Evolutionary conservation across 2,797 vertebrate species (phyloP), one percentile per base, ranked within the genome.

Genomic region (Xenops minutus): DNA sequence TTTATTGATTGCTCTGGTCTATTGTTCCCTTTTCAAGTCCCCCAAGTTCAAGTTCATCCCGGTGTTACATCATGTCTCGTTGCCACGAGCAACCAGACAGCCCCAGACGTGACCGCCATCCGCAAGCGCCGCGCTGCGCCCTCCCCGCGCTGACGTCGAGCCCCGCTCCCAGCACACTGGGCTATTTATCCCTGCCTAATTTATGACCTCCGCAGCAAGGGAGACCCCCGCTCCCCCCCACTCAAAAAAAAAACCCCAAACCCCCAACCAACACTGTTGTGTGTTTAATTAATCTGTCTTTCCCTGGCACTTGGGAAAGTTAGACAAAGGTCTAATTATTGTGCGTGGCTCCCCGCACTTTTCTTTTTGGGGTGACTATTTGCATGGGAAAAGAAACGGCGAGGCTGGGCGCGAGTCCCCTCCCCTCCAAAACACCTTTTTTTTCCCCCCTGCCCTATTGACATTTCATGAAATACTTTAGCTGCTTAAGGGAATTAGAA

Each of bases 21-120:
- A 98, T 98, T 98, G 98, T 99, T 99, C 98, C 98, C 98, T 98
- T 98, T 99, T 98, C 98, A 98, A 99, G 98, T 98, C 98, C 98
- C 98, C 98, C 98, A 98, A 99, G 99, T 99, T 99, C 98, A 99
- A 99, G 98, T 99, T 99, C 99, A 99, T 98, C 98, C 98, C 97
- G 97, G 98, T 98, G 98, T 99, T 99, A 99, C 99, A 99, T 99
- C 99, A 99, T 99, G 99, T 99, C 99, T 99, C 98, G 99, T 99
- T 99, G 99, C 98, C 98, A 97, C 20, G 94, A 98, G 98, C 99
- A 98, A 99, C 99, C 98, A 99, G 99, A 99, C 99, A 98, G 98
- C 98, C 98, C 95, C 97, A 98, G 99, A 99, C 99, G 99, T 99
- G 99, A 99, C 99, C 98, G 97, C 98, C 99, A 99, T 99, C 97